Evolutionary conservation across 92 coral and sea anemone species (phyloP).

Genomic region (Epizoanthus illoricatus): DNA sequence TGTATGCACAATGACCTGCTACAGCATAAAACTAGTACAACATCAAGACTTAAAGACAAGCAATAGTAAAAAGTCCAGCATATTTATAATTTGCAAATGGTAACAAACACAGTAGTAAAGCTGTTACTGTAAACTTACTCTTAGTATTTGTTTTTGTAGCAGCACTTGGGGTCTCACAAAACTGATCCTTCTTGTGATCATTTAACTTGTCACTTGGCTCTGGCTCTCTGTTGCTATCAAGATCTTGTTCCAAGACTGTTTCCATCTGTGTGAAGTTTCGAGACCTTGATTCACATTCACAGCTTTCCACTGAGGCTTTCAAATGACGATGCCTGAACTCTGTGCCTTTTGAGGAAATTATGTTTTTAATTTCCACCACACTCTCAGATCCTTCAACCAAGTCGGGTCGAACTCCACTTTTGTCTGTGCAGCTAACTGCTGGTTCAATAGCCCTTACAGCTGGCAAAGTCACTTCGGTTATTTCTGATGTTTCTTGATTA

Average conservation of each 20-base stretch:
- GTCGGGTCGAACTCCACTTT: background rate
- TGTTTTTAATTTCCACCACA: slow-evolving; percentile 13
- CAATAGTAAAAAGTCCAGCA: too few species aligned
- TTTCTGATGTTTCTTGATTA: background rate
- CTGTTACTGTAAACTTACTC: background rate
- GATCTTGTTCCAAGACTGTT: background rate
- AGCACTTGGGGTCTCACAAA: background rate
- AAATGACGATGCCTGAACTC: slow-evolving; percentile 60
- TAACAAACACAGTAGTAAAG: too few species aligned
- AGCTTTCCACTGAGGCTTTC: background rate
- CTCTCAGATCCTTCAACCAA: background rate
- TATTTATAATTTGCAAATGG: too few species aligned
- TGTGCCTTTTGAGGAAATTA: slow-evolving; percentile 36
- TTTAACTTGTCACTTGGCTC: background rate
- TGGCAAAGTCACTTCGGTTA: background rate
- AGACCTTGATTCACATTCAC: slow-evolving; percentile 22
- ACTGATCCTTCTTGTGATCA: background rate
- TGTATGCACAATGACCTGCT: too few species aligned
- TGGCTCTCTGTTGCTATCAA: background rate
- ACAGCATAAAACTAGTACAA: background rate
- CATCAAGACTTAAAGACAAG: too few species aligned
- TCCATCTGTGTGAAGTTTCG: background rate
- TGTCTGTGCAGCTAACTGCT: background rate
- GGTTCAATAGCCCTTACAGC: background rate
- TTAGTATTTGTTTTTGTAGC: background rate